A percentile compares a stretch with the other conserved stretches of the same genome.
These are phyloP conservation scores for Hylia prasina DNA, from an alignment of 2,113 vertebrate species.

Conservation along the genomic window DNA sequence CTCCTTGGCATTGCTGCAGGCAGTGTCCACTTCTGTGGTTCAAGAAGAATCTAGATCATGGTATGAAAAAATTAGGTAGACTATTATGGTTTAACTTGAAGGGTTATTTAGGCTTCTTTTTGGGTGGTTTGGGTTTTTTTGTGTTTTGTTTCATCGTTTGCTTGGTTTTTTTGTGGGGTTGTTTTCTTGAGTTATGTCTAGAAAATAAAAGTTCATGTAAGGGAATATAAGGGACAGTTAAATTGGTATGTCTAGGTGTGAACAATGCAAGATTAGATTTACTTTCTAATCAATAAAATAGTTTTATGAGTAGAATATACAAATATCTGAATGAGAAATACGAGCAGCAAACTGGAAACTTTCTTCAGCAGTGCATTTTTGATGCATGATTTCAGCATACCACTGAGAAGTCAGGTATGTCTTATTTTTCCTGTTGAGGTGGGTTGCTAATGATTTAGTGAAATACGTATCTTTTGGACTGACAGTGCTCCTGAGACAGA, in stretches of 20 bases:
- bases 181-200: not conserved
- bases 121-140: rapidly evolving
- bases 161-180: not conserved
- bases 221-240: not conserved
- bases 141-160: not conserved
- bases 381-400: not conserved
- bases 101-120: not conserved
- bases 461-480: slow-evolving; percentile 22
- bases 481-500: slow-evolving; percentile 39
- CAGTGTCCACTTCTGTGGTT: not conserved
- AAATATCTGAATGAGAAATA: not conserved
- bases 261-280: not conserved
- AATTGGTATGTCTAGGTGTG: not conserved
- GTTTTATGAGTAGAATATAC: not conserved
- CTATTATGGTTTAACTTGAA: not conserved
- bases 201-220: not conserved
- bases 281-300: not conserved
- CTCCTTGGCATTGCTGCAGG: not conserved
- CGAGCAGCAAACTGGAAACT: not conserved
- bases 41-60: not conserved
- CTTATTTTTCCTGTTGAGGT: not conserved
- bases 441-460: slow-evolving; percentile 1
- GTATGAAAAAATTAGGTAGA: not conserved
- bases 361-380: not conserved
- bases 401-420: not conserved